phyloP scores from a whole-genome alignment of 1,140 invertebrate species.

The Cydia splendana region DNA sequence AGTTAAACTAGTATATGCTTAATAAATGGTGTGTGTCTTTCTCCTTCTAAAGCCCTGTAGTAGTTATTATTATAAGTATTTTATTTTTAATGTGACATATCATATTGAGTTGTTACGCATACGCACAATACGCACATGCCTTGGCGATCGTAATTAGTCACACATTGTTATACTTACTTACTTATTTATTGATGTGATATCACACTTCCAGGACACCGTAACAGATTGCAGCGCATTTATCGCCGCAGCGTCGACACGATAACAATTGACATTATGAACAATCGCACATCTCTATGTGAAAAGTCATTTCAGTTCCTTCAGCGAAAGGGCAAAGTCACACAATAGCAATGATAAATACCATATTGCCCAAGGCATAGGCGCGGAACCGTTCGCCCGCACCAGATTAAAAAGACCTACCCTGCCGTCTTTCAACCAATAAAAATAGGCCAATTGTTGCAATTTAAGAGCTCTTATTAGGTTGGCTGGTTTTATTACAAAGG shows the following conservation, averaged over 20 bases:
- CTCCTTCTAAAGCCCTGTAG: too few species aligned
- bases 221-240: slow-evolving; percentile 4
- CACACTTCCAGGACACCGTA: background rate
- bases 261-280: slow-evolving; percentile 51
- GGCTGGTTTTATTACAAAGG: slow-evolving; percentile 65
- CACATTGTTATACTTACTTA: too few species aligned
- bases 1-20: too few species aligned
- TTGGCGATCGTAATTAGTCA: background rate
- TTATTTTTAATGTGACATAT: too few species aligned
- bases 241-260: slow-evolving; percentile 35
- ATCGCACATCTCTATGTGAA: slow-evolving; percentile 47
- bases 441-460: slow-evolving; percentile 38
- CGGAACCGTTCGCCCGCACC: slow-evolving; percentile 48
- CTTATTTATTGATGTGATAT: background rate
- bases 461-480: slow-evolving; percentile 48
- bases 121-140: background rate
- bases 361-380: slow-evolving; percentile 61
- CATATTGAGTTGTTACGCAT: too few species aligned
- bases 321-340: slow-evolving; percentile 58
- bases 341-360: slow-evolving; percentile 71
- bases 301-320: slow-evolving; percentile 53
- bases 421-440: slow-evolving; percentile 35
- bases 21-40: too few species aligned
- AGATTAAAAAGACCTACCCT: slow-evolving; percentile 48
- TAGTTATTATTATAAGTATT: too few species aligned